Percentiles rank a stretch among this genome's conserved stretches.
Evolutionary conservation across 2,888 invertebrate species (phyloP).

Genomic region (Schizaphis graminum): DNA sequence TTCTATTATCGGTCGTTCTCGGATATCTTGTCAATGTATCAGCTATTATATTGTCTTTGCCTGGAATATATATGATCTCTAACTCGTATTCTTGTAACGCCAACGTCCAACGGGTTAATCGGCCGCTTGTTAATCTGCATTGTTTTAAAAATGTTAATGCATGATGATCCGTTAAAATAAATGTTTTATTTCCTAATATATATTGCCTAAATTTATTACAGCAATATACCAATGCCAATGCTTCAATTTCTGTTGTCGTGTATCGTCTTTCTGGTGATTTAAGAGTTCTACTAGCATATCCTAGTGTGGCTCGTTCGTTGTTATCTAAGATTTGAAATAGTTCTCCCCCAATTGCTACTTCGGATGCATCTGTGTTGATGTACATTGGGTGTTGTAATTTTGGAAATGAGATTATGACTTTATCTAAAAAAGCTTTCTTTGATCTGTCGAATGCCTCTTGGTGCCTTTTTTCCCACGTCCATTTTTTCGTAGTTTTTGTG

Average conservation of each 20-base stretch:
- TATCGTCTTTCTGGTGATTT: slow-evolving; percentile 25
- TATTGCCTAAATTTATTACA: slow-evolving; percentile 43
- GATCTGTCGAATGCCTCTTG: not conserved
- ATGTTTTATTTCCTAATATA: slow-evolving; percentile 33
- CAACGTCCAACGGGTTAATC: slow-evolving; percentile 38
- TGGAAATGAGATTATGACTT: not conserved
- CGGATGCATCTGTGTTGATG: slow-evolving; percentile 6
- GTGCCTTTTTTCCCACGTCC: not conserved
- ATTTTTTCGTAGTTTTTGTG: not conserved
- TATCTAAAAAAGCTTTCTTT: slow-evolving; percentile 2
- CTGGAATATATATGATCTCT: no score
- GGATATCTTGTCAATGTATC: no score
- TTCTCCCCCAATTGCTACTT: not conserved
- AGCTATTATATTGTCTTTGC: no score
- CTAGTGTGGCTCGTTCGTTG: not conserved
- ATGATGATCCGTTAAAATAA: slow-evolving; percentile 36
- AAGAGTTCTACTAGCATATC: not conserved
- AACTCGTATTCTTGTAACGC: not conserved
- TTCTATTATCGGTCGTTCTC: no score
- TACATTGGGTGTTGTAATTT: not conserved
- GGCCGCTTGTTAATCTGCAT: not conserved
- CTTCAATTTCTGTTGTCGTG: slow-evolving; percentile 48
- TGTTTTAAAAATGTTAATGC: slow-evolving; percentile 45
- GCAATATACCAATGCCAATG: slow-evolving; percentile 28
- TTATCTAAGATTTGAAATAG: not conserved